Evolutionary conservation across 92 coral and sea anemone species (phyloP).

Genomic region (Phenganax subtilis): DNA sequence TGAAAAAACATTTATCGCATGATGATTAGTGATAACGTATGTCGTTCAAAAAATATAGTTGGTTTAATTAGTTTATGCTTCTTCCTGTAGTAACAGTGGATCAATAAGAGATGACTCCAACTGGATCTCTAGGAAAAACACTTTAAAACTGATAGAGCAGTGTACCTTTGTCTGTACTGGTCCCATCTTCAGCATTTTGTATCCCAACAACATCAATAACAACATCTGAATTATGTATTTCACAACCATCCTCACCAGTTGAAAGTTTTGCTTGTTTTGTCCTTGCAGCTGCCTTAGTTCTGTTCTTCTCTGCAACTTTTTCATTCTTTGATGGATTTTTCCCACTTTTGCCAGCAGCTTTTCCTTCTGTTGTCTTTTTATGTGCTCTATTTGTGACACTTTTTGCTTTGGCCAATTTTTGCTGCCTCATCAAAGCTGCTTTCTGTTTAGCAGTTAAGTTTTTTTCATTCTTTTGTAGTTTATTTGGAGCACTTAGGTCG

Average conservation of each 20-base stretch:
- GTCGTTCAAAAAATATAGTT: too few species aligned
- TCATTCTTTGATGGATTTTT: constrained; percentile 15
- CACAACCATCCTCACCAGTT: not conserved
- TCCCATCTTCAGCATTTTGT: not conserved
- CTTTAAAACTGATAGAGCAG: too few species aligned
- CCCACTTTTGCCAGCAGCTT: constrained; percentile 14
- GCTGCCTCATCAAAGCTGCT: constrained; percentile 27
- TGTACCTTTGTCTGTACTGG: not conserved
- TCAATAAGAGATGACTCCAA: too few species aligned
- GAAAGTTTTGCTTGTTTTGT: constrained; percentile 28
- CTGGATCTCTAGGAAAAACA: too few species aligned
- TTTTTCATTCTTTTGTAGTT: constrained; percentile 3
- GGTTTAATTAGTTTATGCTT: too few species aligned
- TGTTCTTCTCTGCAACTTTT: constrained; percentile 5
- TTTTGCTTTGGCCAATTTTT: constrained; percentile 26
- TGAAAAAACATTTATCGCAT: not conserved
- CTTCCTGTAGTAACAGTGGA: too few species aligned
- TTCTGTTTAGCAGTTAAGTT: constrained; percentile 27
- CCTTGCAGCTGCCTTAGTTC: not conserved
- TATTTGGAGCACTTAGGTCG: constrained; percentile 33
- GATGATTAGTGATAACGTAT: not conserved
- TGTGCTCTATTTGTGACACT: constrained; percentile 29
- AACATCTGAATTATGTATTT: not conserved
- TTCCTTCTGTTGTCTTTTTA: constrained; percentile 28
- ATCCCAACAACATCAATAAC: constrained; percentile 13